Percentiles rank a stretch among this genome's conserved stretches.
Evolutionary conservation across 53 echinoderm and acorn worm genomes (phyloP).

Genomic region (Paracentrotus lividus): DNA sequence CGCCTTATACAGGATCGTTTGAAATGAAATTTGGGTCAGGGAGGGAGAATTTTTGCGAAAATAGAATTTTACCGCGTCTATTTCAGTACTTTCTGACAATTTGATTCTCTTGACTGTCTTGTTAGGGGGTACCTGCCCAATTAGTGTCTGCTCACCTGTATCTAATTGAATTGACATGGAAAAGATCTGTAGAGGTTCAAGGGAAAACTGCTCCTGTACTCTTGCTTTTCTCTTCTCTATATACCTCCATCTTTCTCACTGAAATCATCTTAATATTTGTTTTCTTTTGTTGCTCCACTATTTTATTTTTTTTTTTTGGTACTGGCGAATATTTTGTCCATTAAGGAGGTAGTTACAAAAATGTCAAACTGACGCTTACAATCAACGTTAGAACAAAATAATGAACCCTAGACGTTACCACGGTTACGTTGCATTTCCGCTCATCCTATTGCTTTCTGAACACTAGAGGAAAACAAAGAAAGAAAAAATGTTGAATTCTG

Average conservation of each 20-base stretch:
- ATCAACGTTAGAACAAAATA: too few relatives aligned
- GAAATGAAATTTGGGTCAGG: background rate
- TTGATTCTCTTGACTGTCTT: background rate
- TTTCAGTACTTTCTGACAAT: slow-evolving; percentile 1
- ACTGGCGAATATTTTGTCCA: too few relatives aligned
- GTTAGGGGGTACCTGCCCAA: background rate
- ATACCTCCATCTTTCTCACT: background rate
- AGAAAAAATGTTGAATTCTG: too few relatives aligned
- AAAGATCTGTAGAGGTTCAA: background rate
- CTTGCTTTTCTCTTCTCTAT: background rate
- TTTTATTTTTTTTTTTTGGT: background rate
- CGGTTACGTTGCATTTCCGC: too few relatives aligned
- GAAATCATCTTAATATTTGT: background rate
- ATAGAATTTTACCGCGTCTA: background rate
- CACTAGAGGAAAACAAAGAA: too few relatives aligned
- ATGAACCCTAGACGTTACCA: too few relatives aligned
- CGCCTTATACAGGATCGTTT: background rate
- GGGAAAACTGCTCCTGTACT: background rate
- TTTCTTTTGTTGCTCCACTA: background rate
- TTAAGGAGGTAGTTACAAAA: too few relatives aligned
- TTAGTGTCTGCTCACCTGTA: background rate
- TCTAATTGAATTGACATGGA: background rate
- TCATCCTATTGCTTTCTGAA: too few relatives aligned
- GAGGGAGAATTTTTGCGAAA: background rate
- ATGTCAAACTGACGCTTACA: too few relatives aligned